phyloP scores from a whole-genome alignment of 2,113 vertebrate genomes.

The Chlamydotis undulata region DNA sequence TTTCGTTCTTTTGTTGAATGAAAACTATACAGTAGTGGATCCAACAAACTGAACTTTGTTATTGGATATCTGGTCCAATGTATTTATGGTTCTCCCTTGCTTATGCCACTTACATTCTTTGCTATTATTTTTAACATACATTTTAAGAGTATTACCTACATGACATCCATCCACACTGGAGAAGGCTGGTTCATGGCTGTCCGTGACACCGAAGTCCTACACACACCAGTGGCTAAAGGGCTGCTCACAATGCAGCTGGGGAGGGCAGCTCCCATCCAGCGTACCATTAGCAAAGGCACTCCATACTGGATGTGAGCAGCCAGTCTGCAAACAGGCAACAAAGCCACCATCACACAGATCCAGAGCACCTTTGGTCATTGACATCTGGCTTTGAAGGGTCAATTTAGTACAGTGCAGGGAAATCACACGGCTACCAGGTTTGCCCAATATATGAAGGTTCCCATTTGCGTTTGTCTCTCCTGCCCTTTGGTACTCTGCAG shows the following conservation, averaged over 20 bases:
- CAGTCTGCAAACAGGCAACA: neutral
- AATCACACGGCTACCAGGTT: neutral
- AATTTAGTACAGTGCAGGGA: neutral
- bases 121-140: neutral
- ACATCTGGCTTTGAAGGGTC: neutral
- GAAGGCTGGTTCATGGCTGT: neutral
- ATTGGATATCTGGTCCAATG: neutral
- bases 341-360: neutral
- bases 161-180: neutral
- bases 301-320: neutral
- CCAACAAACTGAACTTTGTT: neutral
- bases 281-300: neutral
- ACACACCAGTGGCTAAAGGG: neutral
- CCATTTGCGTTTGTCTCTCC: neutral
- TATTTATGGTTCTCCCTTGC: neutral
- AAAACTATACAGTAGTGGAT: neutral
- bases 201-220: neutral
- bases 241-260: neutral
- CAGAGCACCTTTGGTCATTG: neutral
- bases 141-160: neutral
- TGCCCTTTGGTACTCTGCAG: neutral
- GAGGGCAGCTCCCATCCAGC: neutral
- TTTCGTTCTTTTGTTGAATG: neutral
- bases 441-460: neutral
- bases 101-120: neutral